phyloP scores from a whole-genome alignment of 2,888 invertebrate species.

The Leptinotarsa haldemani region DNA sequence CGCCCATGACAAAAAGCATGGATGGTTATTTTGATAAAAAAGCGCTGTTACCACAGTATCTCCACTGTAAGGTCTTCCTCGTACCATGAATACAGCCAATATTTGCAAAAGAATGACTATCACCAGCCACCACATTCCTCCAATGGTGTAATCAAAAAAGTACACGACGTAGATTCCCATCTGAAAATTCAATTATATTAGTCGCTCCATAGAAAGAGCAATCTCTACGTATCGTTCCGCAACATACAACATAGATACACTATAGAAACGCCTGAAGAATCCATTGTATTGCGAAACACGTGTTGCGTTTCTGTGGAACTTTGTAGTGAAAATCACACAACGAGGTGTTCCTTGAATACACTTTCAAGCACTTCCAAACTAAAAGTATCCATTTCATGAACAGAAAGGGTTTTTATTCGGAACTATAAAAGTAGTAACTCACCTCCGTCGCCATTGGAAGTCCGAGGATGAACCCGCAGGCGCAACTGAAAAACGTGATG shows the following conservation, averaged over 20 bases:
- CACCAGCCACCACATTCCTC: conserved; percentile 90
- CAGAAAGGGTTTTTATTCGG: too few relatives aligned
- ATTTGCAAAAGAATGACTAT: conserved; percentile 81
- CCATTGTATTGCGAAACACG: too few relatives aligned
- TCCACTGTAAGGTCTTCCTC: conserved; percentile 88
- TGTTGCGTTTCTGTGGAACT: too few relatives aligned
- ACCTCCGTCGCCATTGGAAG: conserved; percentile 89
- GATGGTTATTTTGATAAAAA: conserved; percentile 68
- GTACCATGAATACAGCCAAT: conserved; percentile 86
- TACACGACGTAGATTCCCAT: conserved; percentile 85
- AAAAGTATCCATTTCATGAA: too few relatives aligned
- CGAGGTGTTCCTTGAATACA: too few relatives aligned
- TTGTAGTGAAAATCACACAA: too few relatives aligned
- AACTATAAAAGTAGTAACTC: conserved; percentile 54
- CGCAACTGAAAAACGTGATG: conserved; percentile 85
- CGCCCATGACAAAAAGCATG: conserved; percentile 69
- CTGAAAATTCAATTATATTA: conserved; percentile 60
- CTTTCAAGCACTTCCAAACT: too few relatives aligned
- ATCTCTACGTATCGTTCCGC: too few relatives aligned
- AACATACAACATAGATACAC: not conserved
- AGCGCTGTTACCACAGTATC: conserved; percentile 76
- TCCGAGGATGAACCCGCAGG: conserved; percentile 84
- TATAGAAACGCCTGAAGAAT: too few relatives aligned
- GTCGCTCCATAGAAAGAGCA: not conserved
- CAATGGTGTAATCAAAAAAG: conserved; percentile 85